phyloP scores from a whole-genome alignment of 2,797 vertebrate genomes.

The Simalia tracyae region DNA sequence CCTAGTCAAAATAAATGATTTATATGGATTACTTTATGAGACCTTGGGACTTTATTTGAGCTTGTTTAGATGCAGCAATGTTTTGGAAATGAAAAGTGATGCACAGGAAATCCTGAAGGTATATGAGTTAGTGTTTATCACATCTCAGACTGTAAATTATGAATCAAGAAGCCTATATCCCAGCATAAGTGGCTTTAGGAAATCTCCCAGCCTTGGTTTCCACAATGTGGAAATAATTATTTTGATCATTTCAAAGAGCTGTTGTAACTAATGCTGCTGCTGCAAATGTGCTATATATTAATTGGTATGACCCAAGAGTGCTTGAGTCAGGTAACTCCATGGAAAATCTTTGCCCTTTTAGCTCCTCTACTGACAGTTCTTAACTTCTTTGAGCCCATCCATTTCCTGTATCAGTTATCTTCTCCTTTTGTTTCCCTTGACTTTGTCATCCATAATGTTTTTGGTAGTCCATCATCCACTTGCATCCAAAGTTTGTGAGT shows the following conservation, averaged over 20 bases:
- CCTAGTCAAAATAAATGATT: constrained; percentile 21
- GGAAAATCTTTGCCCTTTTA: not conserved
- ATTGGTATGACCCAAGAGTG: not conserved
- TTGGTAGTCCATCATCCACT: not conserved
- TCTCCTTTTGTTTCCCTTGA: not conserved
- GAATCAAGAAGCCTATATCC: not conserved
- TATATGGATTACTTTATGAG: constrained; percentile 9
- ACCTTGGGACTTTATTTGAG: not conserved
- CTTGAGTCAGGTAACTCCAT: not conserved
- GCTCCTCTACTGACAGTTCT: not conserved
- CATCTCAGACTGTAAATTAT: not conserved
- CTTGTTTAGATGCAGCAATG: not conserved
- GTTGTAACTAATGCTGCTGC: not conserved
- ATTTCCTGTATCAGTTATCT: not conserved
- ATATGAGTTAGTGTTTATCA: not conserved
- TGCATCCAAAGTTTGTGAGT: not conserved
- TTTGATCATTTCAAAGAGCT: not conserved
- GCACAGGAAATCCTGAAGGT: not conserved
- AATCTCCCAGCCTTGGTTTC: not conserved
- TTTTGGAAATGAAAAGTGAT: constrained; percentile 10
- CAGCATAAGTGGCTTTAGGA: not conserved
- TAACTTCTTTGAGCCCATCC: not conserved
- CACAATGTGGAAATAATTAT: not conserved
- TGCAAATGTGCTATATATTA: not conserved
- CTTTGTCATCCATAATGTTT: not conserved